phyloP scores from a whole-genome alignment of 2,113 vertebrate species.

The Diadophis punctatus region DNA sequence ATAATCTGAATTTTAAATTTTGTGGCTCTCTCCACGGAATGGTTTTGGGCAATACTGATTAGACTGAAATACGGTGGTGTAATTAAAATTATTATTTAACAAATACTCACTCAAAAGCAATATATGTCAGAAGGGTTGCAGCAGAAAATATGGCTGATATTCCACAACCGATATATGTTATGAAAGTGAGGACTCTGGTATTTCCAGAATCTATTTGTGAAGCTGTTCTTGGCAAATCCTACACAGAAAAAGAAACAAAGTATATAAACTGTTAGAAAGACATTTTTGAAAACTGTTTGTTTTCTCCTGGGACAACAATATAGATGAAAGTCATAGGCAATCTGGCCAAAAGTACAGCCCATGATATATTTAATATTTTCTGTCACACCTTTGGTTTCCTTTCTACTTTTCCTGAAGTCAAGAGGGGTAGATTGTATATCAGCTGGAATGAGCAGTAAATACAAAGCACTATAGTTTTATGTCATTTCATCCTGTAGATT shows the following conservation, averaged over 20 bases:
- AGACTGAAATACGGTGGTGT: not conserved
- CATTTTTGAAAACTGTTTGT: not conserved
- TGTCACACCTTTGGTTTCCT: slow-evolving; percentile 52
- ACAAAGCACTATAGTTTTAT: not conserved
- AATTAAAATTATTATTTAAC: not conserved
- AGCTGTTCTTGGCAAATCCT: slow-evolving; percentile 82
- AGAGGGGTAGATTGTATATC: slow-evolving; percentile 9
- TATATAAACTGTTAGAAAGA: not conserved
- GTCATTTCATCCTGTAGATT: slow-evolving; percentile 1
- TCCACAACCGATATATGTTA: slow-evolving; percentile 92
- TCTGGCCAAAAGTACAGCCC: not conserved
- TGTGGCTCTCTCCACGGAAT: not conserved
- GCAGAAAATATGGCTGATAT: slow-evolving; percentile 93
- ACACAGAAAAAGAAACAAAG: slow-evolving; percentile 23
- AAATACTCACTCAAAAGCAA: slow-evolving; percentile 92
- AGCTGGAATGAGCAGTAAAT: slow-evolving; percentile 24
- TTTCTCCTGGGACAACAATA: slow-evolving; percentile 24
- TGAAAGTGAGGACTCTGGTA: slow-evolving; percentile 83
- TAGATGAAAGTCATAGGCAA: slow-evolving; percentile 10
- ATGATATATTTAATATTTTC: not conserved
- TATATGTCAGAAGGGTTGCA: slow-evolving; percentile 90
- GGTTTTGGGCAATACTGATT: not conserved
- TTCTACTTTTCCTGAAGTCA: slow-evolving; percentile 39
- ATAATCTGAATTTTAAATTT: not conserved
- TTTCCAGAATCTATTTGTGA: slow-evolving; percentile 71